Conservation (phyloP, 2,113 vertebrate species). For the Martes martes region DNA sequence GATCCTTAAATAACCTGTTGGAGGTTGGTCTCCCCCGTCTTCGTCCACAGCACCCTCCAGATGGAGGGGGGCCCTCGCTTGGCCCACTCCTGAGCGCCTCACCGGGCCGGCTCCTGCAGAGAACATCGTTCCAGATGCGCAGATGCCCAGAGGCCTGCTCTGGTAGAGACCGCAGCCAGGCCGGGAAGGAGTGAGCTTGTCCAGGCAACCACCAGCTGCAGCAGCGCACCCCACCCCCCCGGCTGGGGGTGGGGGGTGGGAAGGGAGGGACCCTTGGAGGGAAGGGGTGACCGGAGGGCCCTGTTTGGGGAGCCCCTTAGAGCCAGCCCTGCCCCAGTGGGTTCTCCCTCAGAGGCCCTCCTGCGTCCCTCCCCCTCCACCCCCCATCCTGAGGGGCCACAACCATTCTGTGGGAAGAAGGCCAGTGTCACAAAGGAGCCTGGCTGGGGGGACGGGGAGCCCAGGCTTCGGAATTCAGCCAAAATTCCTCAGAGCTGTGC, state of each 20-base stretch:
- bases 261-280: background rate
- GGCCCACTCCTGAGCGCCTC: background rate
- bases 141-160: background rate
- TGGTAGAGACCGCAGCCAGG: background rate
- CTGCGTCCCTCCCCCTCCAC: rapidly evolving
- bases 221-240: no score
- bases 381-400: rapidly evolving
- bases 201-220: background rate
- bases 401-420: background rate
- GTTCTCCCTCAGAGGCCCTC: rapidly evolving
- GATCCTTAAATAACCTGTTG: background rate
- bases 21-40: background rate
- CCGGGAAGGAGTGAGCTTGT: background rate
- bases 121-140: background rate
- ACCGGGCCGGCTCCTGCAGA: background rate
- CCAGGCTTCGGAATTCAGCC: background rate
- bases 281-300: rapidly evolving
- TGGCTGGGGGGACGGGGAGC: background rate
- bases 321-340: background rate
- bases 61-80: background rate
- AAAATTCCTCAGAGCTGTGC: rapidly evolving
- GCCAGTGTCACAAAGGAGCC: rapidly evolving
- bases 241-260: background rate
- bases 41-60: background rate
- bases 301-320: background rate